Evolutionary conservation across 2,797 vertebrate species (phyloP).

Genomic region (Bovichtus variegatus): DNA sequence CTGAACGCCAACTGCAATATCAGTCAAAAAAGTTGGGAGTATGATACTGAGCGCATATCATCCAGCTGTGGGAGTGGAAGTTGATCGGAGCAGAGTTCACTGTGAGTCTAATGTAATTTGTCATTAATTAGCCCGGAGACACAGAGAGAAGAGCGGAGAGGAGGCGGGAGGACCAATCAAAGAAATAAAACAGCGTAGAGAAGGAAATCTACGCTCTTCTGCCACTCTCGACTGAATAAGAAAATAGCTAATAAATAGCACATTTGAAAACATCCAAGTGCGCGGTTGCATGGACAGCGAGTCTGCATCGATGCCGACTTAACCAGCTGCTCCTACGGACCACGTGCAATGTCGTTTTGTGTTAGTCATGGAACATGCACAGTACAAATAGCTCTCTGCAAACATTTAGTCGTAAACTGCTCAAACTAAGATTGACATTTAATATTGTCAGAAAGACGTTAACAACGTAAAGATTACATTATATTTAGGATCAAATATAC

Average conservation of each 20-base stretch:
- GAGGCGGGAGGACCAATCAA: conserved; percentile 30
- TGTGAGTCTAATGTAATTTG: conserved; percentile 47
- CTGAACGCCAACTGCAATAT: neutral
- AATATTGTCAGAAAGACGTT: too few relatives aligned
- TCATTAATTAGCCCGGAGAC: conserved; percentile 46
- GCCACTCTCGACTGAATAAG: neutral
- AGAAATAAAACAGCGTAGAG: conserved; percentile 18
- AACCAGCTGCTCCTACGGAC: too few relatives aligned
- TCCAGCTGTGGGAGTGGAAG: conserved; percentile 13
- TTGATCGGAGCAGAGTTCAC: conserved; percentile 32
- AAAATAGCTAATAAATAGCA: conserved; percentile 1
- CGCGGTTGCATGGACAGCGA: too few relatives aligned
- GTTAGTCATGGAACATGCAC: too few relatives aligned
- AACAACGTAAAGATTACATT: too few relatives aligned
- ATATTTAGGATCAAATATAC: too few relatives aligned
- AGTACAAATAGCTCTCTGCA: too few relatives aligned
- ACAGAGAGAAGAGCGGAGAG: conserved; percentile 7
- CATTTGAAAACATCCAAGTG: too few relatives aligned
- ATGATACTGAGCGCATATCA: conserved; percentile 5
- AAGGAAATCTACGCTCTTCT: conserved; percentile 21
- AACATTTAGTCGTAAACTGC: too few relatives aligned
- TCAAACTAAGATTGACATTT: too few relatives aligned
- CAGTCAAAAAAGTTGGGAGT: conserved; percentile 2
- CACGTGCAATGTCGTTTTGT: too few relatives aligned
- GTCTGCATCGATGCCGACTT: too few relatives aligned